Base-by-base conservation (phyloP, 2,888 invertebrate species). In the Helobdella robusta region DNA sequence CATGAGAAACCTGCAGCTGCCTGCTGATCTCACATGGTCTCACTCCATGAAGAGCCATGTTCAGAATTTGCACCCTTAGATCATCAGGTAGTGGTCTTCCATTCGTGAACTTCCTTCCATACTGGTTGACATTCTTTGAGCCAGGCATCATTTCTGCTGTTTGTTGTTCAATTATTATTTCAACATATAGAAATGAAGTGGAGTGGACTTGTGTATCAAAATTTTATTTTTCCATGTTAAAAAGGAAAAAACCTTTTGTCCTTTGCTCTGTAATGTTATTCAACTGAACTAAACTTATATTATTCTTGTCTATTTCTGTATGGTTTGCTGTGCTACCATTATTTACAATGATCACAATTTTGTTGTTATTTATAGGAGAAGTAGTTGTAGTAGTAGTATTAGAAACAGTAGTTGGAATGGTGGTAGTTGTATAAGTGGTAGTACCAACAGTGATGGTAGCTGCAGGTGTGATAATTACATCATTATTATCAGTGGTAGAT, bases 1-100 rank as follows among this genome's bases (percentile, higher is more conserved):
- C 78, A 70, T 79, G 79, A 1, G 78, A 78, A 34, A 79, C 79
- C 66, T 78, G 78, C 4, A 79, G 71, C 67, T 78, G 77, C 4
- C 79, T 72, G 67, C 76, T 77, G 68, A 79, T 79, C 69, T 79
- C 79, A 71, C 79, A 79, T 0, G 79, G 79, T 34, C 79, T 70
- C 34, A 77, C 76, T 2, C 78, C 78, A 69, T 77, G 77, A 34
- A 78, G 70, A 0, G 79, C 79, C 64, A 78, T 70, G 72, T 78
- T 77, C 20, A 79, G 72, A 64, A 79, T 79, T 70, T 78, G 75
- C 1, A 78, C 75, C 18, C 79, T 71, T 15, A 79, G 73, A 66
- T 76, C 75, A 60, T 79, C 79, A 3, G 79, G 79, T 25, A 79
- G 70, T 0, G 79, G 79, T 3, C 79, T 74, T 2, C 79, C 79